These are phyloP conservation scores for Mus musculus DNA, from an alignment of 2,113 vertebrate genomes.

Conservation along the genomic window GRCm39 chr6:53691001-53691500, in stretches of 20 bases:
- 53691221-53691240: neutral
- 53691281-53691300: neutral
- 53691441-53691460: neutral
- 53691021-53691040: rapidly evolving
- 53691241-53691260: slow-evolving; percentile 3
- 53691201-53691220: neutral
- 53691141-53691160: neutral
- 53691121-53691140: neutral
- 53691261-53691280: neutral
- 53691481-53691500: slow-evolving; percentile 25
- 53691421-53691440: neutral
- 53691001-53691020: rapidly evolving
- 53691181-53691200: neutral
- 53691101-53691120: neutral
- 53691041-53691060: no score
- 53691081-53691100: neutral
- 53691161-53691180: neutral
- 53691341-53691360: slow-evolving; percentile 8
- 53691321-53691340: neutral
- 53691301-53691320: neutral
- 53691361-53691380: neutral
- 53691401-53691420: neutral
- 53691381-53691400: neutral
- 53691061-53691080: no score
- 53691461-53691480: neutral